Evolutionary conservation across 1,140 invertebrate genomes (phyloP), one percentile per base, ranked within the genome.

Genomic region (Halictus rubicundus): DNA sequence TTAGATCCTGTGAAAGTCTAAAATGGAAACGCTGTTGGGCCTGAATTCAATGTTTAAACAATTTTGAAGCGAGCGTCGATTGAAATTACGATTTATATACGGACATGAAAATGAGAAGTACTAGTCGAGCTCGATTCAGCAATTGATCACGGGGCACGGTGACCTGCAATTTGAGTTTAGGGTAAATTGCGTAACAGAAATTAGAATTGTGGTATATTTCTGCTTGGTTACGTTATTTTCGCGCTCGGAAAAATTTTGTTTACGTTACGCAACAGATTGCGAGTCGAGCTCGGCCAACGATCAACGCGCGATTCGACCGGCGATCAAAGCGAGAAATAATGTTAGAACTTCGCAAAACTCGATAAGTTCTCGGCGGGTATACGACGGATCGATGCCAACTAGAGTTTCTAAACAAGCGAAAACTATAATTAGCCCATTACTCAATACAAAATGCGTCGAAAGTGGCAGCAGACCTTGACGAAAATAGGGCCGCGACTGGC

Each of bases 341-440:
- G 59, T 65, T 42, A 73, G 27, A 72, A 68, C 23, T 74, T 27
- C 19, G 65, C 42, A 59, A 32, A 78, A 57, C 59, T 25, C 54
- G 70, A 46, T 57, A 32, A 14, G 46, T 16, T 32, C 52, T 46
- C 25, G 14, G 14, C 2, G 57, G 66, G 68, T 54, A 59, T 57
- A 63, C 46, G n/a, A 27, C 80, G 70, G 70, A 85, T 86, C 73
- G 74, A 83, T 81, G 78, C 82, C 74, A 75, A 37, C 60, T 78
- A 60, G 57, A 61, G 73, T 87, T 87, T 87, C 75, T 77, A 85
- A 87, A 87, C 82, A 85, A 88, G 81, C 78, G 80, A 81, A 81
- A 81, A 85, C 87, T 88, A 89, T 88, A 89, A 89, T 88, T 89
- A 89, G 86, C 85, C 75, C 78, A 87, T 89, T 89, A 88, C 88